Conservation (phyloP, 2,113 vertebrate genomes). For the Tamias sibiricus region DNA sequence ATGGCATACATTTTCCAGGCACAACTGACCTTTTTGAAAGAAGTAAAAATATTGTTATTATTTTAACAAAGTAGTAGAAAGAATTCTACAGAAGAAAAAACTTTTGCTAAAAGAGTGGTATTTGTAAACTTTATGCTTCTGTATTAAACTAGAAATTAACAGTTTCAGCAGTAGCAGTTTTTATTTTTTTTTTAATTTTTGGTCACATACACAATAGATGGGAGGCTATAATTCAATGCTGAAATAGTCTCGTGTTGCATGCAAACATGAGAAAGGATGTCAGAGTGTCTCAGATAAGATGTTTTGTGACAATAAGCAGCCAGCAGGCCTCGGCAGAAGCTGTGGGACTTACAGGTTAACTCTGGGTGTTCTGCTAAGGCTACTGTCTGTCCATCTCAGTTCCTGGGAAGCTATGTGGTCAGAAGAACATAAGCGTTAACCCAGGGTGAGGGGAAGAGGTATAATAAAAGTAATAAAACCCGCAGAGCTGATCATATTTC, state of each 20-base stretch:
- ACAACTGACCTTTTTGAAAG: constrained; percentile 33
- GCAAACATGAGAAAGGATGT: constrained; percentile 68
- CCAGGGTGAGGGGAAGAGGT: background rate
- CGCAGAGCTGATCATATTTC: constrained; percentile 19
- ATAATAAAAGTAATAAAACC: constrained; percentile 49
- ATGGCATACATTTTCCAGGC: constrained; percentile 10
- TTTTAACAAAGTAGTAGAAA: constrained; percentile 1
- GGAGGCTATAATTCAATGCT: constrained; percentile 37
- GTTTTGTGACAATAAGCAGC: constrained; percentile 65
- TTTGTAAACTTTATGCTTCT: background rate
- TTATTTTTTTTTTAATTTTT: background rate
- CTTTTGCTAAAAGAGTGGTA: background rate
- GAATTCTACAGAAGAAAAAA: constrained; percentile 27
- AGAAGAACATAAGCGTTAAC: constrained; percentile 53
- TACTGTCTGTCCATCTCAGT: rapidly evolving
- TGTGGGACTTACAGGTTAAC: background rate
- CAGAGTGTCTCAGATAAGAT: constrained; percentile 43
- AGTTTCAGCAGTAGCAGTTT: background rate
- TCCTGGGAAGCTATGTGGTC: background rate
- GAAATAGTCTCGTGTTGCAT: constrained; percentile 36
- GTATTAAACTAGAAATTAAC: background rate
- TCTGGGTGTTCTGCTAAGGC: background rate
- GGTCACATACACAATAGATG: background rate
- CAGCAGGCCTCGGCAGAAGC: background rate
- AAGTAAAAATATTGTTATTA: background rate